phyloP scores from a whole-genome alignment of 1,140 invertebrate genomes.

The Galleria mellonella region DNA sequence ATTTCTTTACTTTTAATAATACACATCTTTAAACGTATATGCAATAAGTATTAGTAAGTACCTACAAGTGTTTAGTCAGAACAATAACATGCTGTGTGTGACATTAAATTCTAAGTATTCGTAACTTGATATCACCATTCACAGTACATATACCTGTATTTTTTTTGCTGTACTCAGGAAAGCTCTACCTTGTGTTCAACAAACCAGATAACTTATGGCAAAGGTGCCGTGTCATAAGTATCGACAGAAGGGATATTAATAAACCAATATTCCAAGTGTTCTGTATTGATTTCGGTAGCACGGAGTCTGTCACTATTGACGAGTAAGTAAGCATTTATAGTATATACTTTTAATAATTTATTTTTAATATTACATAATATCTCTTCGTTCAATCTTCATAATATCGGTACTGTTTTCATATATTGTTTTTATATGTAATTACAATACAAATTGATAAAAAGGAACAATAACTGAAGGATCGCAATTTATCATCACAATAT shows the following conservation, averaged over 20 bases:
- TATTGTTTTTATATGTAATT: no score
- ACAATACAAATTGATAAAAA: no score
- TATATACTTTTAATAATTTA: not conserved
- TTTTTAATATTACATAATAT: not conserved
- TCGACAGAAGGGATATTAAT: slow-evolving; percentile 34
- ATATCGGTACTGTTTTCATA: no score
- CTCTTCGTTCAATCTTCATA: no score
- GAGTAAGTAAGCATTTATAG: slow-evolving; percentile 32
- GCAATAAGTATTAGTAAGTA: slow-evolving; percentile 2
- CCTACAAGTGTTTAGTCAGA: no score
- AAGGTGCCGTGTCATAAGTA: slow-evolving; percentile 41
- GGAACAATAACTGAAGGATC: no score
- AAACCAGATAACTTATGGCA: slow-evolving; percentile 56
- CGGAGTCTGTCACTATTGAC: slow-evolving; percentile 38
- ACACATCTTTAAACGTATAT: no score
- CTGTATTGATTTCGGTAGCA: slow-evolving; percentile 55
- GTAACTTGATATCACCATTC: not conserved
- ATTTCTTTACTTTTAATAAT: no score
- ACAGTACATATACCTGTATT: not conserved
- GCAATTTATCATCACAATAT: no score
- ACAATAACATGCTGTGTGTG: not conserved
- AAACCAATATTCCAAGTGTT: slow-evolving; percentile 40
- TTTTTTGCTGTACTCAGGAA: slow-evolving; percentile 38
- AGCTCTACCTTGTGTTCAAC: slow-evolving; percentile 59
- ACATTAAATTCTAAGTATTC: not conserved